phyloP scores from a whole-genome alignment of 2,888 invertebrate genomes.

The Athalia circularis region DNA sequence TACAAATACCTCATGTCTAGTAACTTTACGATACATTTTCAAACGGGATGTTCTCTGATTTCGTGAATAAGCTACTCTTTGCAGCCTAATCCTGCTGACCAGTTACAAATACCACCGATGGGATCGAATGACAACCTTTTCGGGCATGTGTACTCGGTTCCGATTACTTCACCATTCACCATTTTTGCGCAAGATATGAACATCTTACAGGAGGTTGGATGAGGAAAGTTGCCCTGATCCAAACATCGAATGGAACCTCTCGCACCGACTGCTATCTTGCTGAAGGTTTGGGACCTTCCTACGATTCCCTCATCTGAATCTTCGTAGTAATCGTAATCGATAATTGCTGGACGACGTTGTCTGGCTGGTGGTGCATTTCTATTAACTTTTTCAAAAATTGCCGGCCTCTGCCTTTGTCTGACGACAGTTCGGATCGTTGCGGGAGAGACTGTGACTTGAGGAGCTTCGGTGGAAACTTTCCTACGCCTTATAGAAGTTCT shows the following conservation, averaged over 20 bases:
- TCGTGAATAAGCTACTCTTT: constrained; percentile 65
- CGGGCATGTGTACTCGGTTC: constrained; percentile 94
- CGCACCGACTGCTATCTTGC: constrained; percentile 78
- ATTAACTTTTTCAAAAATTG: constrained; percentile 67
- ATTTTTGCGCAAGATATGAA: constrained; percentile 93
- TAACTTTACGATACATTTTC: too few species aligned
- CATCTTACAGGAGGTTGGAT: constrained; percentile 92
- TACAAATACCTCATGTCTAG: too few species aligned
- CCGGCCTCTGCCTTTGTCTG: constrained; percentile 54
- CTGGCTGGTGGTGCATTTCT: constrained; percentile 45
- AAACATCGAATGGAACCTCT: constrained; percentile 86
- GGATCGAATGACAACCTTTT: constrained; percentile 91
- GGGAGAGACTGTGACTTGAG: constrained; percentile 62
- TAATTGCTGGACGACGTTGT: constrained; percentile 67
- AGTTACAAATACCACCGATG: constrained; percentile 93
- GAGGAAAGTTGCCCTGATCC: constrained; percentile 93
- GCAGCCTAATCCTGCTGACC: constrained; percentile 89
- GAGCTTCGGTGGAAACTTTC: constrained; percentile 70
- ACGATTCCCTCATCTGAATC: constrained; percentile 78
- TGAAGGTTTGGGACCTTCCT: constrained; percentile 75
- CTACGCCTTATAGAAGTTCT: constrained; percentile 67
- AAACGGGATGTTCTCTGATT: not conserved
- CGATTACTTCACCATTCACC: constrained; percentile 85
- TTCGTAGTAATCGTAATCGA: constrained; percentile 82
- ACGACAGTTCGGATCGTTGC: constrained; percentile 56